These are phyloP conservation scores for Balaenoptera acutorostrata DNA, from an alignment of 2,113 vertebrate genomes.

Conservation along the genomic window DNA sequence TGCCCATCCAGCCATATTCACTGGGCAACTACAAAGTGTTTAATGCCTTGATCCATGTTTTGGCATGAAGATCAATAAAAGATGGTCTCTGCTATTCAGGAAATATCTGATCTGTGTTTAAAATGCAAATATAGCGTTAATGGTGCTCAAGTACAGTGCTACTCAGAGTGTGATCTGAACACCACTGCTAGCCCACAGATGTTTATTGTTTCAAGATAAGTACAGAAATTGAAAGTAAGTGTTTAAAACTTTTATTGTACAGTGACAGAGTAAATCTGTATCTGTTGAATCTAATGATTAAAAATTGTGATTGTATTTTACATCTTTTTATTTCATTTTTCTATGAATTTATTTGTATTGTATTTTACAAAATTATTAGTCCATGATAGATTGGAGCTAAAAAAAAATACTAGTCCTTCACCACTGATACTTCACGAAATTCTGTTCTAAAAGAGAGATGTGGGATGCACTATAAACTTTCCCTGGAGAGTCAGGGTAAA, in stretches of 20 bases:
- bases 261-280: neutral
- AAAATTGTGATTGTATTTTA: neutral
- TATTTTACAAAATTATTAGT: neutral
- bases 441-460: neutral
- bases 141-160: neutral
- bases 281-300: neutral
- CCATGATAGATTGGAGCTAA: neutral
- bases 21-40: neutral
- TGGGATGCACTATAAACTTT: neutral
- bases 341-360: neutral
- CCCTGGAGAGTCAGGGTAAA: neutral
- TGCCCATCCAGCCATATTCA: neutral
- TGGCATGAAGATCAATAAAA: neutral
- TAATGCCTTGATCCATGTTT: neutral
- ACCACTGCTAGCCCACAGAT: neutral
- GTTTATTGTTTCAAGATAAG: neutral
- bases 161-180: too few species aligned
- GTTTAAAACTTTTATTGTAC: neutral
- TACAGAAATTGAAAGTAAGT: neutral
- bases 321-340: neutral
- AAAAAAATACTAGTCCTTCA: neutral
- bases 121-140: neutral
- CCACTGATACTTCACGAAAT: neutral
- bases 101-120: neutral
- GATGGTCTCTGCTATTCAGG: neutral